phyloP scores from a whole-genome alignment of 2,113 vertebrate species.

The Pyrgilauda ruficollis region DNA sequence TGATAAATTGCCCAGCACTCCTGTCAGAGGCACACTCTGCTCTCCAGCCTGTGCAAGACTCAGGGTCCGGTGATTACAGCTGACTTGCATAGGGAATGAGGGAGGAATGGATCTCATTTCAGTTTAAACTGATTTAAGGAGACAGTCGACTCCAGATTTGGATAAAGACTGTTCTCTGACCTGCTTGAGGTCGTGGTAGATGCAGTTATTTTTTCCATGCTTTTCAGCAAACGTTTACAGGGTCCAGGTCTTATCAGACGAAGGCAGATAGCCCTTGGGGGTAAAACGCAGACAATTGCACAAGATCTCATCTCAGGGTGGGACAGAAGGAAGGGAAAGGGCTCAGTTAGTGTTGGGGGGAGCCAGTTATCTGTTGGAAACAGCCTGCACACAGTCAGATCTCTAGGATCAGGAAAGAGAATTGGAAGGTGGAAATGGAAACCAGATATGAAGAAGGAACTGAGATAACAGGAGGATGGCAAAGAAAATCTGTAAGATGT shows the following conservation, averaged over 20 bases:
- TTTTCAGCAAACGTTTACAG: not conserved
- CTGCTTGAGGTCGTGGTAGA: not conserved
- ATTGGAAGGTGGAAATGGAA: not conserved
- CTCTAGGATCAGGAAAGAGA: not conserved
- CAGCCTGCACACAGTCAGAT: not conserved
- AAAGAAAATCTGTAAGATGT: not conserved
- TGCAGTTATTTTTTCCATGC: not conserved
- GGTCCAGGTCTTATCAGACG: not conserved
- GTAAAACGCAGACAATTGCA: not conserved
- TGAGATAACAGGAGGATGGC: not conserved
- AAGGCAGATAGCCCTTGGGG: not conserved
- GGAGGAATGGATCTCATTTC: not conserved
- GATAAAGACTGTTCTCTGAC: not conserved
- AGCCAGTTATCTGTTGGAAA: not conserved
- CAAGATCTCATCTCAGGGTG: not conserved
- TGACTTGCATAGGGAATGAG: not conserved
- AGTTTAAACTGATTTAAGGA: not conserved
- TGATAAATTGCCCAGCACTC: conserved; percentile 23
- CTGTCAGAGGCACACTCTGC: not conserved
- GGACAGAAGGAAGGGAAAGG: not conserved
- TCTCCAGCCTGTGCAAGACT: not conserved
- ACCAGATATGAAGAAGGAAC: not conserved
- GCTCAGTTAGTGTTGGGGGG: not conserved
- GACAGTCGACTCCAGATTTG: not conserved
- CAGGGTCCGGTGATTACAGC: not conserved